These are phyloP conservation scores for Berghia stephanieae DNA, from an alignment of 1,140 invertebrate genomes.

Conservation along the genomic window DNA sequence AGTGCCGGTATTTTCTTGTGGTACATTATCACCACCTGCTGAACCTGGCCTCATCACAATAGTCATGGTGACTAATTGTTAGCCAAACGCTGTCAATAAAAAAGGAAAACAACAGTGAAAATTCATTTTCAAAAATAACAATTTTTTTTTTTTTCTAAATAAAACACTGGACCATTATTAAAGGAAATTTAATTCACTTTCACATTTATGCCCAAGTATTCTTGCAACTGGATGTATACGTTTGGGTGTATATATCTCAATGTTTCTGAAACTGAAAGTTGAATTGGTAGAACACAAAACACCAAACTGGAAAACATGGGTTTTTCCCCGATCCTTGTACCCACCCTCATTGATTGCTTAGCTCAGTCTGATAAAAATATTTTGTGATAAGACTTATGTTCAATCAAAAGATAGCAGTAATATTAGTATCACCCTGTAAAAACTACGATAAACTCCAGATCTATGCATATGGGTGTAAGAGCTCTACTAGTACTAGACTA, in stretches of 20 bases:
- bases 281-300: too few relatives aligned
- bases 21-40: slow-evolving; percentile 62
- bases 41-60: slow-evolving; percentile 65
- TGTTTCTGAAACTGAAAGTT: neutral
- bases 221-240: too few relatives aligned
- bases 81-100: slow-evolving; percentile 18
- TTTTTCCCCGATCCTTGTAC: too few relatives aligned
- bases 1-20: slow-evolving; percentile 55
- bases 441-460: too few relatives aligned
- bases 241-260: neutral
- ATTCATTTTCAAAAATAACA: neutral
- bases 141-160: neutral
- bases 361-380: too few relatives aligned
- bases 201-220: neutral
- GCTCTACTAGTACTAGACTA: too few relatives aligned
- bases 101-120: neutral
- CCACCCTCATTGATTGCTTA: too few relatives aligned
- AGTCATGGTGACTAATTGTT: slow-evolving; percentile 55
- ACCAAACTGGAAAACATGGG: too few relatives aligned
- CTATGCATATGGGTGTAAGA: too few relatives aligned
- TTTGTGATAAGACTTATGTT: too few relatives aligned
- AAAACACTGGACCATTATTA: neutral
- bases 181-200: neutral
- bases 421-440: too few relatives aligned
- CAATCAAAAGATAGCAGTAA: too few relatives aligned